Evolutionary conservation across 2,797 vertebrate genomes (phyloP).

Genomic region (Echeneis naucrates): DNA sequence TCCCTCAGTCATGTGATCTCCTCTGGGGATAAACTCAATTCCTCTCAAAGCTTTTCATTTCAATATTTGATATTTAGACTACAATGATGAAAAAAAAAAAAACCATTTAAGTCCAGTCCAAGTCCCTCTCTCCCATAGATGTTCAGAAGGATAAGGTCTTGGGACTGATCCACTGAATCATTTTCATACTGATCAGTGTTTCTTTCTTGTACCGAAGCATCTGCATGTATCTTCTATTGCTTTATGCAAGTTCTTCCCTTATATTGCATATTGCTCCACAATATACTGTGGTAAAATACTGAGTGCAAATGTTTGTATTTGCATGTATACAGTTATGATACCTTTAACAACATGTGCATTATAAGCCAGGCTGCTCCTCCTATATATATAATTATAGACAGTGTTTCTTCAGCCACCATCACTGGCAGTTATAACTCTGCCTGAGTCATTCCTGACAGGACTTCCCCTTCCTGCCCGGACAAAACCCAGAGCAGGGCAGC

Average conservation of each 20-base stretch:
- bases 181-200: background rate
- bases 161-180: too few relatives aligned
- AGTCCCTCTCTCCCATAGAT: too few relatives aligned
- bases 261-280: background rate
- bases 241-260: background rate
- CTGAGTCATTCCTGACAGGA: slow-evolving; percentile 48
- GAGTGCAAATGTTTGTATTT: background rate
- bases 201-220: background rate
- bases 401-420: slow-evolving; percentile 18
- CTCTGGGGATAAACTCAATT: too few relatives aligned
- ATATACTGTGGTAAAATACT: too few relatives aligned
- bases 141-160: too few relatives aligned
- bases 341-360: background rate
- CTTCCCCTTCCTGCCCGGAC: slow-evolving; percentile 64
- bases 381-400: background rate
- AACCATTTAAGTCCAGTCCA: too few relatives aligned
- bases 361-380: background rate
- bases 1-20: too few relatives aligned
- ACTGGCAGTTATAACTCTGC: slow-evolving; percentile 1
- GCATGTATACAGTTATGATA: background rate
- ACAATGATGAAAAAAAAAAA: too few relatives aligned
- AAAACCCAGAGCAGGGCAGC: slow-evolving; percentile 35
- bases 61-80: too few relatives aligned
- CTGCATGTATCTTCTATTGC: background rate
- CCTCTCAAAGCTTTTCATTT: too few relatives aligned